Base-by-base conservation (phyloP, 2,113 vertebrate species). In the Picathartes gymnocephalus region DNA sequence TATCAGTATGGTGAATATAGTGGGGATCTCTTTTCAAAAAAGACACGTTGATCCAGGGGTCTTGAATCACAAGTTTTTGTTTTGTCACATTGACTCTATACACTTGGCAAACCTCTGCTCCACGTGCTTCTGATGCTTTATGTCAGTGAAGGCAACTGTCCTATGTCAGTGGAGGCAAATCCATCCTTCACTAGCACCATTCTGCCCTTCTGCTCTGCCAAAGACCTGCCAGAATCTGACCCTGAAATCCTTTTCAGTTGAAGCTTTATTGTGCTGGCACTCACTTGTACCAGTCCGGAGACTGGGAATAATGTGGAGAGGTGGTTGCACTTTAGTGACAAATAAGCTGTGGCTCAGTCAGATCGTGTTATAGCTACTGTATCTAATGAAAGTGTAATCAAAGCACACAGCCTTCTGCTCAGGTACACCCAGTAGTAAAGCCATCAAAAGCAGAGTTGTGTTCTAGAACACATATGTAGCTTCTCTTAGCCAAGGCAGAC, bases 301-400 rank as follows among this genome's bases (percentile, higher is more conserved):
- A 39, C 10, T 9, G 51, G 25, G 18, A 44, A 25, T 56, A 28
- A 20, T 0, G 0, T n/a, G 39, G 53, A 47, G 33, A 3, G 0
- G 14, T n/a, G 13, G 25, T 17, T 65, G 28, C 11, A 4, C 8
- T 62, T 44, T 2, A 45, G 33, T 4, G 7, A 37, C 35, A 19
- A 48, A 11, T 31, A 81, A 56, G 10, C 33, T 1, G 1, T 39
- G 27, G 31, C 30, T 69, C 54, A 64, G 40, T 28, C 47, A 35
- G 40, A 48, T 70, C 1, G 0, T 21, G 30, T 14, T 27, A 6
- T 8, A 44, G 9, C 20, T 42, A 6, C 19, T 33, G 9, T 7
- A n/a, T 31, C 33, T 23, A 56, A 25, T 22, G 40, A 42, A 65
- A 80, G 42, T 25, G 19, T 16, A 62, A 11, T 42, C 50, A 44